These are phyloP conservation scores for Pteruthius melanotis DNA, from an alignment of 2,113 vertebrate genomes.

Conservation along the genomic window DNA sequence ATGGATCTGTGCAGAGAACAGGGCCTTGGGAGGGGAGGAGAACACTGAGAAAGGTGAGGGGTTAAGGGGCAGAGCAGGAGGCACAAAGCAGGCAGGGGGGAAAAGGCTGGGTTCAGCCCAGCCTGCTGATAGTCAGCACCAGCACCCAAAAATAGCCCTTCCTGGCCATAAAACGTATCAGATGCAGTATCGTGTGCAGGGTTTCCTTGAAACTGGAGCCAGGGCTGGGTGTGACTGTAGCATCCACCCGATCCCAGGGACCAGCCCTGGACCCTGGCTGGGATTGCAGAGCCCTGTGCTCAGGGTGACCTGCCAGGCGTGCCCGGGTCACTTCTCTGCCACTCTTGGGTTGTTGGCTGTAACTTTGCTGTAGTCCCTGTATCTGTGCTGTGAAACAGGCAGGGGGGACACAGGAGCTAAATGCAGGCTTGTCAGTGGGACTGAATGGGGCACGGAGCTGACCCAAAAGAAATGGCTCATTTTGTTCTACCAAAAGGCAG, in stretches of 20 bases:
- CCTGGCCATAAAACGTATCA: background rate
- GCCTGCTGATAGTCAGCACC: background rate
- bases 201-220: background rate
- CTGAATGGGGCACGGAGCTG: fast-evolving
- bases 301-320: background rate
- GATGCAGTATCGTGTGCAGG: background rate
- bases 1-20: background rate
- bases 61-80: background rate
- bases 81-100: background rate
- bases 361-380: background rate
- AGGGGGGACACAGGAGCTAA: background rate
- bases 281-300: background rate
- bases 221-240: background rate
- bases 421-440: background rate
- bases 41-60: background rate
- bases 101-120: background rate
- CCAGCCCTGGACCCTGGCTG: background rate
- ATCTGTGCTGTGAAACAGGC: background rate
- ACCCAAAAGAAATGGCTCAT: background rate
- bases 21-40: background rate
- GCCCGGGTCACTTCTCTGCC: background rate
- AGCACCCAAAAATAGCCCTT: background rate
- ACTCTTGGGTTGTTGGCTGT: fast-evolving
- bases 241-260: fast-evolving
- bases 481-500: background rate